phyloP scores from a whole-genome alignment of 2,888 invertebrate species.

The Epirrita christyi region DNA sequence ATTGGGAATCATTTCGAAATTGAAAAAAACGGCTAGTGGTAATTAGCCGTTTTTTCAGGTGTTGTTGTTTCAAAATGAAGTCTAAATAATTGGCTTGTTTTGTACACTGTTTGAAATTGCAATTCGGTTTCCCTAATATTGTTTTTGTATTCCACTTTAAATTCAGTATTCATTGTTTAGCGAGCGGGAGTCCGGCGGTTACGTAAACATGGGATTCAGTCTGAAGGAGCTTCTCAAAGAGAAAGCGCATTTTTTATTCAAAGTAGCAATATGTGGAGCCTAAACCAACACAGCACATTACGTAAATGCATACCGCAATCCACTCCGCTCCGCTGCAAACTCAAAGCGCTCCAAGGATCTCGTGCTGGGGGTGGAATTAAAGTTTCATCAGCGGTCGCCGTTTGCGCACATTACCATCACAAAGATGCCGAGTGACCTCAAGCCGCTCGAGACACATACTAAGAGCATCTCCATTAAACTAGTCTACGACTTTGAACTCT shows the following conservation, averaged over 20 bases:
- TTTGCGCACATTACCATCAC: constrained; percentile 69
- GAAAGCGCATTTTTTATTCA: constrained; percentile 68
- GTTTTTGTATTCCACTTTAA: constrained; percentile 18
- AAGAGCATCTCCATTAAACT: background rate
- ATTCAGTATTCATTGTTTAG: constrained; percentile 30
- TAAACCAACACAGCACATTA: constrained; percentile 64
- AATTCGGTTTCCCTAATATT: constrained; percentile 17
- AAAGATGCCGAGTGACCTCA: constrained; percentile 47
- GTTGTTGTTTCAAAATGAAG: background rate
- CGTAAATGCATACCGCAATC: background rate
- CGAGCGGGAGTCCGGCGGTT: constrained; percentile 35
- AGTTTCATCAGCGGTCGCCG: constrained; percentile 53
- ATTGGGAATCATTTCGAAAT: no score
- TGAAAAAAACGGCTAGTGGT: no score
- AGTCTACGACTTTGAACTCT: background rate
- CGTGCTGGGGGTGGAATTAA: constrained; percentile 40
- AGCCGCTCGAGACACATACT: background rate
- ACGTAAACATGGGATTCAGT: constrained; percentile 51
- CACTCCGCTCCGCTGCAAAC: background rate
- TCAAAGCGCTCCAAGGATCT: constrained; percentile 33
- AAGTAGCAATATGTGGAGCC: constrained; percentile 76
- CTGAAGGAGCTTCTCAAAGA: constrained; percentile 55
- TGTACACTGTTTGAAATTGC: constrained; percentile 13
- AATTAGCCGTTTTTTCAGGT: no score
- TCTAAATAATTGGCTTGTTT: background rate